A percentile compares a stretch with the other conserved stretches of the same genome.
phyloP scores from a whole-genome alignment of 2,797 vertebrate species.

The Argyrosomus regius region DNA sequence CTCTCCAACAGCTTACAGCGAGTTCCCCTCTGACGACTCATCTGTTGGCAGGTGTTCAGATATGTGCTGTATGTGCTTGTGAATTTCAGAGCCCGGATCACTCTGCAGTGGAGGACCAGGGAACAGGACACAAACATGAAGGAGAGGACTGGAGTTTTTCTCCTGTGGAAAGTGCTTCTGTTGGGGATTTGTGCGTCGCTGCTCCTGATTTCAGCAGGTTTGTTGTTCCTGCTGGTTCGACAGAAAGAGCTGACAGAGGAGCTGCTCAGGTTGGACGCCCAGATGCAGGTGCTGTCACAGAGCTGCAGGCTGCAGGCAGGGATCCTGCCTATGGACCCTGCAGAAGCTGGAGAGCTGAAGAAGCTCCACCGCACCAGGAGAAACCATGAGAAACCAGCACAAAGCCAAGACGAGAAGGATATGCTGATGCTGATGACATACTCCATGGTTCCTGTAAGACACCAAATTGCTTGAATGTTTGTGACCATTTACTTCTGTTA shows the following conservation, averaged over 20 bases:
- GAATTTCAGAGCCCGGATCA: slow-evolving; percentile 56
- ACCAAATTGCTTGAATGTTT: slow-evolving; percentile 3
- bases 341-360: slow-evolving; percentile 37
- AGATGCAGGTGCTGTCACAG: slow-evolving; percentile 66
- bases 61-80: slow-evolving; percentile 56
- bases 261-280: slow-evolving; percentile 81
- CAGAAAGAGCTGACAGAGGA: slow-evolving; percentile 85
- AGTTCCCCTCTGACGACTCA: slow-evolving; percentile 63
- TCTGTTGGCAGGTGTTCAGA: slow-evolving; percentile 67
- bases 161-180: slow-evolving; percentile 76
- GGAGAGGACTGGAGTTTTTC: slow-evolving; percentile 40
- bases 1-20: slow-evolving; percentile 31
- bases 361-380: slow-evolving; percentile 80
- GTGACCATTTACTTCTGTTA: background rate
- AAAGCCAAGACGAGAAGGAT: slow-evolving; percentile 78
- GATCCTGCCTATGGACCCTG: slow-evolving; percentile 9
- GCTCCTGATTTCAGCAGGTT: slow-evolving; percentile 83
- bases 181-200: slow-evolving; percentile 79
- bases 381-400: slow-evolving; percentile 55
- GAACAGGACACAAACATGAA: slow-evolving; percentile 55
- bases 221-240: slow-evolving; percentile 84
- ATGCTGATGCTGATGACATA: slow-evolving; percentile 90
- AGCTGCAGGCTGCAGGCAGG: slow-evolving; percentile 50
- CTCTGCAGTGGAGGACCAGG: slow-evolving; percentile 18
- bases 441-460: slow-evolving; percentile 92